Evolutionary conservation across 2,888 invertebrate species (phyloP).

Genomic region (Schizaphis graminum): DNA sequence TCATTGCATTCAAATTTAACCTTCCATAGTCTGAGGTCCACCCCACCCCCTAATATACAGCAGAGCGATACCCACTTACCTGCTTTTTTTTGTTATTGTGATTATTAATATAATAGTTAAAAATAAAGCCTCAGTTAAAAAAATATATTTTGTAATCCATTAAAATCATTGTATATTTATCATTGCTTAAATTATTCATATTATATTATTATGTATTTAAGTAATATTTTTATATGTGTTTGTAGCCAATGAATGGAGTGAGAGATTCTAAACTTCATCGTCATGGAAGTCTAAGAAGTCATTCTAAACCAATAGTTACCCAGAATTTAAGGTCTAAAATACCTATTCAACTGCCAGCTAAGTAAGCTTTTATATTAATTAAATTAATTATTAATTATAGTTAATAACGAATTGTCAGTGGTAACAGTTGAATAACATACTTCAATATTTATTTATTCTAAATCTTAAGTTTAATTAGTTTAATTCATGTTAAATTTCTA

Average conservation of each 20-base stretch:
- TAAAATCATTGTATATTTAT: neutral
- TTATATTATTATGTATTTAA: neutral
- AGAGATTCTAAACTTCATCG: constrained; percentile 60
- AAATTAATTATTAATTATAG: neutral
- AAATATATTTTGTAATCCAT: neutral
- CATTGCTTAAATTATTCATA: neutral
- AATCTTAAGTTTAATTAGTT: too few relatives aligned
- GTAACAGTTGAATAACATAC: too few relatives aligned
- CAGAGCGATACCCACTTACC: too few relatives aligned
- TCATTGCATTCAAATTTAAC: too few relatives aligned
- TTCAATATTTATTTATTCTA: too few relatives aligned
- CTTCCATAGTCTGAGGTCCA: too few relatives aligned
- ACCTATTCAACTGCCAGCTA: constrained; percentile 77
- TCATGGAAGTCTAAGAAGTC: constrained; percentile 59
- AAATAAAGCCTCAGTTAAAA: neutral
- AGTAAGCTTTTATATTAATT: constrained; percentile 71
- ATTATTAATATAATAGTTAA: too few relatives aligned
- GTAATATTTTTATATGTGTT: neutral
- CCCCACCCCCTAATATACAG: too few relatives aligned
- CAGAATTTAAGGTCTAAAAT: constrained; percentile 54
- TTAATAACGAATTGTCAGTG: neutral
- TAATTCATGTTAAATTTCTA: too few relatives aligned
- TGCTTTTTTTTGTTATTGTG: too few relatives aligned
- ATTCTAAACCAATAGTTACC: constrained; percentile 37
- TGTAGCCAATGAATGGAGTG: constrained; percentile 45